These are phyloP conservation scores for Chloebia gouldiae DNA, from an alignment of 2,113 vertebrate species.

Conservation along the genomic window DNA sequence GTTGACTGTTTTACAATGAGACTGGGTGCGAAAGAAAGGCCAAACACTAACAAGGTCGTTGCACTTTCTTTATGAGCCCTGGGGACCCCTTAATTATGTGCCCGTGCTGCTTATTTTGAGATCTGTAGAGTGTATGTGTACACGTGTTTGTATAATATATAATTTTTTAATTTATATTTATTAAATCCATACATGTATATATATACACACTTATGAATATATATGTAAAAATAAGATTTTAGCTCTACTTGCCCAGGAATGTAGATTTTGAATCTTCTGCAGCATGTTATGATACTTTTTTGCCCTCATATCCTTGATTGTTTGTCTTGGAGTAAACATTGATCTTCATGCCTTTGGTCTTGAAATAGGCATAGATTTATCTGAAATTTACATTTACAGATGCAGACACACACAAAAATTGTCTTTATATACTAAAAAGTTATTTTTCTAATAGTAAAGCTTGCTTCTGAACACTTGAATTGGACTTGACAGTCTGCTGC, in stretches of 20 bases:
- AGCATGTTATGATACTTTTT: background rate
- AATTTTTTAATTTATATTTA: background rate
- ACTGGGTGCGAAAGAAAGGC: slow-evolving; percentile 53
- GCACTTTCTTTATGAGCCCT: slow-evolving; percentile 60
- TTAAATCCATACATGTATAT: background rate
- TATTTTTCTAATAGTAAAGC: background rate
- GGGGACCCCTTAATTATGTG: slow-evolving; percentile 50
- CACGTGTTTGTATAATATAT: background rate
- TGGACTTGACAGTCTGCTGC: background rate
- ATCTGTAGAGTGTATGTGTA: background rate
- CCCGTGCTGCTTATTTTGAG: slow-evolving; percentile 48
- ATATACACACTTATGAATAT: background rate
- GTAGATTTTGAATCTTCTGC: background rate
- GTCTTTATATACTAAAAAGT: background rate
- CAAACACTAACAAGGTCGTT: slow-evolving; percentile 53
- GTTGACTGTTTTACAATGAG: slow-evolving; percentile 57
- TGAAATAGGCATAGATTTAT: background rate
- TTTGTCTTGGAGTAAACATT: background rate
- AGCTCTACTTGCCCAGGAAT: background rate
- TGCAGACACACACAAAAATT: background rate
- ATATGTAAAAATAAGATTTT: background rate
- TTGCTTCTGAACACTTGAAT: background rate
- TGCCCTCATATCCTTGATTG: background rate
- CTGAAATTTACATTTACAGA: background rate
- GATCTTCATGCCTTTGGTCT: background rate